Evolutionary conservation across 2,113 vertebrate species (phyloP).

Genomic region (Calonectris borealis): DNA sequence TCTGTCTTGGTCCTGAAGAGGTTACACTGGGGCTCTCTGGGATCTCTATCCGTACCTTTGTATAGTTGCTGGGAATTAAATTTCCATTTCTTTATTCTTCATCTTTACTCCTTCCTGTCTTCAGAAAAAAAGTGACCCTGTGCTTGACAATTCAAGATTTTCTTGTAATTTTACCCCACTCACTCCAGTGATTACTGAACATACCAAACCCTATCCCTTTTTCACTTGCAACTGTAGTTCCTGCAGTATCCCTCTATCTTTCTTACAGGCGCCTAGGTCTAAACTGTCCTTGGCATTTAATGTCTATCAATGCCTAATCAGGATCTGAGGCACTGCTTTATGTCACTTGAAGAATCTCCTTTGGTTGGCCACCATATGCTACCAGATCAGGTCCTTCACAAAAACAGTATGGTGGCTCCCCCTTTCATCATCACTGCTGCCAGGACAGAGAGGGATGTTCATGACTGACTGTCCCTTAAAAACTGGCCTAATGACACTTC

Average conservation of each 20-base stretch:
- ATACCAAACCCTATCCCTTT: not conserved
- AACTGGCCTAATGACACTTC: not conserved
- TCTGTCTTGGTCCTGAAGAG: not conserved
- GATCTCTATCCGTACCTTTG: not conserved
- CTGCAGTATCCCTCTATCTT: not conserved
- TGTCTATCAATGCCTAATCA: not conserved
- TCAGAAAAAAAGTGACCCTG: not conserved
- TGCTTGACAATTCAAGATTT: not conserved
- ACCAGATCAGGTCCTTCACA: not conserved
- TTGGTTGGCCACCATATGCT: not conserved
- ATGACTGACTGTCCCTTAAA: not conserved
- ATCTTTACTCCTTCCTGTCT: not conserved
- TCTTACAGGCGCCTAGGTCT: not conserved
- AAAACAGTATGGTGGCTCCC: not conserved
- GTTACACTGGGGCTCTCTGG: not conserved
- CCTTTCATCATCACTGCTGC: not conserved
- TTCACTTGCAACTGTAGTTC: not conserved
- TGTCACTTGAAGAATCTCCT: not conserved
- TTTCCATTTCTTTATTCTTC: not conserved
- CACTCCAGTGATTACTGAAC: not conserved
- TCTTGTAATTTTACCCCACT: not conserved
- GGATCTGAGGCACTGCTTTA: not conserved
- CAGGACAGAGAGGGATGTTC: not conserved
- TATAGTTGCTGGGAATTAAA: not conserved
- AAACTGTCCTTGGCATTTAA: not conserved